Conservation (phyloP, 2,888 invertebrate genomes). For the Tiphia femorata region DNA sequence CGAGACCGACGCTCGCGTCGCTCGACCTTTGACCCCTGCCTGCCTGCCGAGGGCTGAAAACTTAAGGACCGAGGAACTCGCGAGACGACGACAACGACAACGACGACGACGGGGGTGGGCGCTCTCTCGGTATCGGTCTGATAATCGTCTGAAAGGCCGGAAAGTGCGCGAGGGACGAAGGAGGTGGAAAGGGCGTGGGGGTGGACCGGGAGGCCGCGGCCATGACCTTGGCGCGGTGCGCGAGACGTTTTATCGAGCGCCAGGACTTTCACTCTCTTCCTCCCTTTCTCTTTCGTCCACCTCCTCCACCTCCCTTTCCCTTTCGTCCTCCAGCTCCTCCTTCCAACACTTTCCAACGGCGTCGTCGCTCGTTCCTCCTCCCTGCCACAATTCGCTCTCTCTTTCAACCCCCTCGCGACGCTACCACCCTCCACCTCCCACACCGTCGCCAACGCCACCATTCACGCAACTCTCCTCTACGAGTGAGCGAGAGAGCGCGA, state of each 20-base stretch:
- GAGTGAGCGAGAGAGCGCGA: no score
- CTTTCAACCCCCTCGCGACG: conserved; percentile 10
- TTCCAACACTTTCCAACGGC: neutral
- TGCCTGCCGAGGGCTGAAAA: conserved; percentile 18
- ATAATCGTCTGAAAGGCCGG: conserved; percentile 53
- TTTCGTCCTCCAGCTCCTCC: conserved; percentile 14
- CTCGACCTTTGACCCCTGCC: conserved; percentile 41
- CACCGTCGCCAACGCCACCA: no score
- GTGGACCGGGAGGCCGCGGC: conserved; percentile 53
- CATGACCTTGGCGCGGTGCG: conserved; percentile 62
- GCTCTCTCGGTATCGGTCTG: conserved; percentile 55
- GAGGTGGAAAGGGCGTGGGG: neutral
- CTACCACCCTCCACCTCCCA: conserved; percentile 45
- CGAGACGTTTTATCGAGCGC: conserved; percentile 63
- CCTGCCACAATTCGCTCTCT: no score
- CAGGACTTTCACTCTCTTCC: conserved; percentile 58
- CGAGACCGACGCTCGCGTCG: neutral
- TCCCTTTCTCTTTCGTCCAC: conserved; percentile 2
- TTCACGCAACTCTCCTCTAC: conserved; percentile 51
- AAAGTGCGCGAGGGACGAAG: conserved; percentile 22
- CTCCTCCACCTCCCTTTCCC: neutral
- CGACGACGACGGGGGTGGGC: conserved; percentile 14
- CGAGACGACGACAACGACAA: neutral
- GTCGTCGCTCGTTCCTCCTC: no score
- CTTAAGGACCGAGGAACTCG: conserved; percentile 5